Percentiles rank a stretch among this genome's conserved stretches.
Evolutionary conservation across 2,113 vertebrate genomes (phyloP).

Genomic region (Silurus glanis): DNA sequence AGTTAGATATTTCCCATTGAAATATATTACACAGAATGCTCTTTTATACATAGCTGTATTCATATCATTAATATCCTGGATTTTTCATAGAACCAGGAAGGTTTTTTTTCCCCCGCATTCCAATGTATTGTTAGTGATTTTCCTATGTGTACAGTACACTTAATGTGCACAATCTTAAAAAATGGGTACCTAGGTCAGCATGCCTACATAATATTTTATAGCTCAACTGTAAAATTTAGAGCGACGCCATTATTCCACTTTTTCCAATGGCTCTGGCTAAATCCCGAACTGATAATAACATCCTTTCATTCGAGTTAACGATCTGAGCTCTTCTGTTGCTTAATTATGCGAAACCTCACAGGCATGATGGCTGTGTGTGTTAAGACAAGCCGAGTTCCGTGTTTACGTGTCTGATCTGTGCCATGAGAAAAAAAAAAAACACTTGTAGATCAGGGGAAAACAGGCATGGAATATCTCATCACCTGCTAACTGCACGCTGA

Average conservation of each 20-base stretch:
- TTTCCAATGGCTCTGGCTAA: background rate
- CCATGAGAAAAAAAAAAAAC: background rate
- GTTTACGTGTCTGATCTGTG: background rate
- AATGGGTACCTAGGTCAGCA: background rate
- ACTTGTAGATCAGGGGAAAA: background rate
- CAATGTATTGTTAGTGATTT: background rate
- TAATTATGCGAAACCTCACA: background rate
- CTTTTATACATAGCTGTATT: background rate
- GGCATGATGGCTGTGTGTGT: background rate
- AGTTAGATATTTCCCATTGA: background rate
- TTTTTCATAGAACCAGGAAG: background rate
- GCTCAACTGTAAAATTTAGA: background rate
- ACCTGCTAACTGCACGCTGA: background rate
- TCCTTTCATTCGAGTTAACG: background rate
- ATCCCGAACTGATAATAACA: background rate
- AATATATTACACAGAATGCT: background rate
- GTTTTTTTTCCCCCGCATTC: background rate
- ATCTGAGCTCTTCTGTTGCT: background rate
- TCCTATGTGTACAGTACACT: background rate
- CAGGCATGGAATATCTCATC: background rate
- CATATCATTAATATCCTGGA: background rate
- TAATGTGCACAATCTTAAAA: background rate
- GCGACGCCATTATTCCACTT: background rate
- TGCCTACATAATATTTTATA: background rate
- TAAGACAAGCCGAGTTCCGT: background rate